Conservation (phyloP, 2,888 invertebrate genomes). For the Tenthredo amoena region DNA sequence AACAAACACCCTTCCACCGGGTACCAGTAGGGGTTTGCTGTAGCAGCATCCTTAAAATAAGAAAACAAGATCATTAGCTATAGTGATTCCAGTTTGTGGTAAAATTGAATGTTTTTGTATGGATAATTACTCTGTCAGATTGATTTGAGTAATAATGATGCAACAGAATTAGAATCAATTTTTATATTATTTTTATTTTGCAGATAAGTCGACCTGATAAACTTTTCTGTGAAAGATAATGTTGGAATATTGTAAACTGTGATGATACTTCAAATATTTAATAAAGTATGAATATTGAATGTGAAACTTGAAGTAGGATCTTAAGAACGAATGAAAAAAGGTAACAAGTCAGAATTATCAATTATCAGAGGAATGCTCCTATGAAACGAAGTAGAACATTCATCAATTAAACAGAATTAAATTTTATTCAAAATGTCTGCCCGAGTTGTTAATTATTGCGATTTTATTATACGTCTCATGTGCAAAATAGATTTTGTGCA, state of each 20-base stretch:
- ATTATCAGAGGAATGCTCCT: neutral
- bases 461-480: neutral
- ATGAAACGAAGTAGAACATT: constrained; percentile 12
- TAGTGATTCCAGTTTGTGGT: neutral
- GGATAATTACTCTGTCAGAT: neutral
- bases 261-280: neutral
- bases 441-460: neutral
- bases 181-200: neutral
- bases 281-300: neutral
- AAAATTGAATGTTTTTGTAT: neutral
- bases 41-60: constrained; percentile 93
- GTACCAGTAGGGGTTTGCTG: constrained; percentile 94
- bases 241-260: neutral
- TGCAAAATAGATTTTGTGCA: neutral
- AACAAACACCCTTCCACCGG: constrained; percentile 98
- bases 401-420: neutral
- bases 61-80: constrained; percentile 47
- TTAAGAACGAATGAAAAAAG: neutral
- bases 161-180: neutral
- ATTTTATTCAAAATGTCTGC: neutral
- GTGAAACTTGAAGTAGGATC: neutral
- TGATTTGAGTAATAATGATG: neutral
- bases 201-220: too few species aligned
- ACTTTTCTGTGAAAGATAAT: neutral
- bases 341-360: neutral